Evolutionary conservation across 2,888 invertebrate genomes (phyloP).

Genomic region (Cheilosia vernalis): DNA sequence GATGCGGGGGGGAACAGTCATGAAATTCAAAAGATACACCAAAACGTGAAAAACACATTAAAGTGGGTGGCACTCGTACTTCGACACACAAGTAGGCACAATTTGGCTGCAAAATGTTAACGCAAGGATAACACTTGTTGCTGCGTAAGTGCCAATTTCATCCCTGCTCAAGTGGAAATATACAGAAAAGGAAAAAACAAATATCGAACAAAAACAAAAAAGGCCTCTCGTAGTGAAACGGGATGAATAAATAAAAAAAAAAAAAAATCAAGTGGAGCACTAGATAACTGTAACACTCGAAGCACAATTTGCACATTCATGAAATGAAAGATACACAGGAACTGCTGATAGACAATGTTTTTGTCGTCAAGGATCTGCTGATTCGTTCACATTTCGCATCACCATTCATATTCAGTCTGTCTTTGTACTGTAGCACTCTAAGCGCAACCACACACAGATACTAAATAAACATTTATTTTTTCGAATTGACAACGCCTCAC

Average conservation of each 20-base stretch:
- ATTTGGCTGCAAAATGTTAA: conserved; percentile 63
- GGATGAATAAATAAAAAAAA: conserved; percentile 15
- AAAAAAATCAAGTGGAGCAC: conserved; percentile 1
- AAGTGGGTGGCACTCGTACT: conserved; percentile 33
- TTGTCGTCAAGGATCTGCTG: conserved; percentile 52
- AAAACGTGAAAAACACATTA: conserved; percentile 39
- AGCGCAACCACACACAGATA: background rate
- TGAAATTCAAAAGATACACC: conserved; percentile 61
- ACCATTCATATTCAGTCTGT: background rate
- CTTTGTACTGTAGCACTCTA: background rate
- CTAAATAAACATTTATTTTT: conserved; percentile 14
- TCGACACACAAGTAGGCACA: conserved; percentile 55
- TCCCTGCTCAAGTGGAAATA: conserved; percentile 55
- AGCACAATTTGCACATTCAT: conserved; percentile 71
- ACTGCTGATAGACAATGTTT: conserved; percentile 30
- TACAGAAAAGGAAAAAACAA: conserved; percentile 10
- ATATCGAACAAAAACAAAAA: conserved; percentile 22
- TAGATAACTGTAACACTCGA: conserved; percentile 43
- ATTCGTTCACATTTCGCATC: conserved; percentile 55
- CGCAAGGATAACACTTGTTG: conserved; percentile 64
- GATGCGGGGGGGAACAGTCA: conserved; percentile 9
- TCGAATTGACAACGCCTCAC: conserved; percentile 24
- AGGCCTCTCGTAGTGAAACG: conserved; percentile 7
- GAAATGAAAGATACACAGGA: conserved; percentile 32
- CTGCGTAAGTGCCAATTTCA: conserved; percentile 57